Evolutionary conservation across 2,888 invertebrate genomes (phyloP), one percentile per base, ranked within the genome.

Genomic region (Drosophila antonietae): DNA sequence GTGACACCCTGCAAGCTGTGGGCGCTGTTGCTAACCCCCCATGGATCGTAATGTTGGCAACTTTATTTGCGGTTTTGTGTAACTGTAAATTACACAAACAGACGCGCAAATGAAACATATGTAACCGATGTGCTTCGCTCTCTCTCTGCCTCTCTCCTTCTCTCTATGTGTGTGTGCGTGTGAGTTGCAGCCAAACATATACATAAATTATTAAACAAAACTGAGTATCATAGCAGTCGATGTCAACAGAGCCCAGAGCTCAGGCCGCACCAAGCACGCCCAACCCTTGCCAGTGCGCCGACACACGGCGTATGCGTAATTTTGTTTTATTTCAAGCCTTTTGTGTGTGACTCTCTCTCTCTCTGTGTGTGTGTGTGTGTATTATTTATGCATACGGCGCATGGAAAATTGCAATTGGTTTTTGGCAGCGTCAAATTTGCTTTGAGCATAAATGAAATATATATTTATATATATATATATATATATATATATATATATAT

Each of bases 401-500:
- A 81, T 86, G 87, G 79, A 83, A 81, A 86, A 88, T 84, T 88
- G 88, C 84, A 84, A 84, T 86, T 88, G 88, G 78, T 80, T 88
- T 88, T 76, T 83, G 86, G 68, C 71, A 73, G 71, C 71, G 49
- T 66, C 70, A 88, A 86, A 86, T 84, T 87, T 84, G 79, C 79
- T 77, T 80, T 80, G 78, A 80, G 74, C 79, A 76, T 71, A 74
- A 77, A 84, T 88, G 73, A 80, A 80, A 80, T 73, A 72, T 68
- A 70, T 73, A 80, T 69, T 68, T 69, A 70, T 73, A 66, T 64
- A 69, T 66, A 18, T 64, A 41, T 18, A 14, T 62, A 60, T 33
- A 28, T 61, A 46, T 46, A 46, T 46, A 49, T 31, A 51, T 65
- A 60, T 67, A 70, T 72, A 68, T 9, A 43, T 43, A 70, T 70